A percentile compares a stretch with the other conserved stretches of the same genome.
Evolutionary conservation across 2,888 invertebrate species (phyloP).

Genomic region (Ceraclea dissimilis): DNA sequence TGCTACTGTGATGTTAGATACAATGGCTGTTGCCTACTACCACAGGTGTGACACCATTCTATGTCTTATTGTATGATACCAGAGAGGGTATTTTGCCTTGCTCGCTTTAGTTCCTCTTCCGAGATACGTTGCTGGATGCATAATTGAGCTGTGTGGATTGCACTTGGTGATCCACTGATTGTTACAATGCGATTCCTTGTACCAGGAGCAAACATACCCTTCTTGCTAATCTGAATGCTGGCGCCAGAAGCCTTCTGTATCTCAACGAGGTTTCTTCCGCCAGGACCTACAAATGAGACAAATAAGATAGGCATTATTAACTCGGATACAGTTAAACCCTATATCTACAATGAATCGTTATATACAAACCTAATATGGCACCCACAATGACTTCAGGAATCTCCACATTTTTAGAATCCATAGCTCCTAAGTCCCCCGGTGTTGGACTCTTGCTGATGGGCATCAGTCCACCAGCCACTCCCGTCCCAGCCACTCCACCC

Average conservation of each 20-base stretch:
- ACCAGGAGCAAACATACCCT: slow-evolving; percentile 94
- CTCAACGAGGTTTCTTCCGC: slow-evolving; percentile 92
- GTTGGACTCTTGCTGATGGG: slow-evolving; percentile 75
- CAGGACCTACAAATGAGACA: slow-evolving; percentile 59
- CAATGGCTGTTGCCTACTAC: not conserved
- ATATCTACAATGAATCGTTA: not conserved
- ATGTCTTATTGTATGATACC: slow-evolving; percentile 58
- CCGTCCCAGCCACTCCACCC: slow-evolving; percentile 52
- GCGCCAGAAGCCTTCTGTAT: slow-evolving; percentile 96
- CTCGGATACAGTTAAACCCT: too few relatives aligned
- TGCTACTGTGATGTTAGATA: not conserved
- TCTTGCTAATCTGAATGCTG: slow-evolving; percentile 97
- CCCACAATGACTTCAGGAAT: slow-evolving; percentile 95
- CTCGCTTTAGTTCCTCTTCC: slow-evolving; percentile 92
- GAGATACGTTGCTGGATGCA: slow-evolving; percentile 94
- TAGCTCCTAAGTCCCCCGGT: slow-evolving; percentile 67
- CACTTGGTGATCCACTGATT: slow-evolving; percentile 82
- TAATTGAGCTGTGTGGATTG: slow-evolving; percentile 87
- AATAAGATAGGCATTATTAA: too few relatives aligned
- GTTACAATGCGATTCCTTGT: slow-evolving; percentile 96
- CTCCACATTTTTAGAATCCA: slow-evolving; percentile 87
- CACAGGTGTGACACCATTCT: not conserved
- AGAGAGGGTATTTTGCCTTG: slow-evolving; percentile 77
- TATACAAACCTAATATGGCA: slow-evolving; percentile 76
- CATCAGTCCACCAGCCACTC: slow-evolving; percentile 53